phyloP scores from a whole-genome alignment of 2,113 vertebrate genomes.

The Scytalopus superciliaris region DNA sequence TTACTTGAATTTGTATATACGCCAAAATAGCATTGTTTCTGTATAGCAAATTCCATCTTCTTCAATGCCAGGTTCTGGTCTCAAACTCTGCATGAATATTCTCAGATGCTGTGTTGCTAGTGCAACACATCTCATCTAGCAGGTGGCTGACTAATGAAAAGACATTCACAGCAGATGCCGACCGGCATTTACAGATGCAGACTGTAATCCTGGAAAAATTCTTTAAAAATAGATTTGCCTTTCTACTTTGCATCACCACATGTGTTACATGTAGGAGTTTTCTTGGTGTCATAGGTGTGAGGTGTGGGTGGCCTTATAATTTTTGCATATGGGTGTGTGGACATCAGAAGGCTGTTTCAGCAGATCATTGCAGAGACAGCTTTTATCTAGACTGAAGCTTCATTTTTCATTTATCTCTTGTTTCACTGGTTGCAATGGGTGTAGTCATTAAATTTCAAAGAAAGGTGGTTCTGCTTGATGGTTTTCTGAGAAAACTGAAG shows the following conservation, averaged over 20 bases:
- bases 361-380: background rate
- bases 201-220: background rate
- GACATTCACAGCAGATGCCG: conserved; percentile 22
- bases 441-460: background rate
- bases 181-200: background rate
- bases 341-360: background rate
- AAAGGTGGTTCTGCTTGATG: background rate
- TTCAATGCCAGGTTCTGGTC: background rate
- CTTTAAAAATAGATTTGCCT: background rate
- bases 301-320: background rate
- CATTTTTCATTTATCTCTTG: background rate
- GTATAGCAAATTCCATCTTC: background rate
- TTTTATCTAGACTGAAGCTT: background rate
- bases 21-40: background rate
- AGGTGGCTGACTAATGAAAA: conserved; percentile 49
- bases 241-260: background rate
- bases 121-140: conserved; percentile 4
- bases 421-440: background rate
- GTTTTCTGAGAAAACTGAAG: background rate
- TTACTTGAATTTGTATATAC: background rate
- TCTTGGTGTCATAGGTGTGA: background rate
- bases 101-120: background rate
- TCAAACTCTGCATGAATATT: background rate
- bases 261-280: background rate
- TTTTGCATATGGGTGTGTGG: background rate